Evolutionary conservation across 37 sponge, comb jelly and placozoan genomes (phyloP).

Genomic region (Chondrilla cf. caribensis): DNA sequence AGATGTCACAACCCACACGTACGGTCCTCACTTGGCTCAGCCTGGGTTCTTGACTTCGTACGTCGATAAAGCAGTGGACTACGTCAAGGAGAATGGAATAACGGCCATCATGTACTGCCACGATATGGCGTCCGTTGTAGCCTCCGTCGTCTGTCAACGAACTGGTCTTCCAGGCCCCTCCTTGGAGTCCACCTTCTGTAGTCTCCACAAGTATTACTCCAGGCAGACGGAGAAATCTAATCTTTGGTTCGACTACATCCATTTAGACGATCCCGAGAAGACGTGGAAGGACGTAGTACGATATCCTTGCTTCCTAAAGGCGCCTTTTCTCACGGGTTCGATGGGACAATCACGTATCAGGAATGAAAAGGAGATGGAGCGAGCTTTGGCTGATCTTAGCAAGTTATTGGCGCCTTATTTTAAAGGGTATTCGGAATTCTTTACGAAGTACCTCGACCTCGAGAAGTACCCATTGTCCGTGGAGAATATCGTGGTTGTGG

Average conservation of each 20-base stretch:
- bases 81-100: slow-evolving; percentile 17
- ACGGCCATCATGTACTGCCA: background rate
- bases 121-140: slow-evolving; percentile 4
- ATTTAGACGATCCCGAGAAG: background rate
- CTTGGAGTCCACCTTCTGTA: slow-evolving; percentile 13
- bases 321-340: slow-evolving; percentile 4
- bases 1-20: no score
- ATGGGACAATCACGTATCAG: background rate
- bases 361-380: slow-evolving; percentile 21
- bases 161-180: slow-evolving; percentile 7
- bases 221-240: slow-evolving; percentile 1
- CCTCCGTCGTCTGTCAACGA: background rate
- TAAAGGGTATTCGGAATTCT: background rate
- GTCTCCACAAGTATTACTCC: slow-evolving; percentile 33
- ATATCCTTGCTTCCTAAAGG: slow-evolving; percentile 29
- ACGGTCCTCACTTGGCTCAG: background rate
- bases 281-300: background rate
- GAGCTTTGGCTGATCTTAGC: background rate
- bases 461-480: slow-evolving; percentile 21
- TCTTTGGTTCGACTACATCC: slow-evolving; percentile 24
- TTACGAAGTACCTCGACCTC: background rate
- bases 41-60: background rate
- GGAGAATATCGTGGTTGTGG: slow-evolving; percentile 7
- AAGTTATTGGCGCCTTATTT: background rate
- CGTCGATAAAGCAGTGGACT: slow-evolving; percentile 24